phyloP scores from a whole-genome alignment of 2,888 invertebrate genomes.

The Tetramorium bicarinatum region DNA sequence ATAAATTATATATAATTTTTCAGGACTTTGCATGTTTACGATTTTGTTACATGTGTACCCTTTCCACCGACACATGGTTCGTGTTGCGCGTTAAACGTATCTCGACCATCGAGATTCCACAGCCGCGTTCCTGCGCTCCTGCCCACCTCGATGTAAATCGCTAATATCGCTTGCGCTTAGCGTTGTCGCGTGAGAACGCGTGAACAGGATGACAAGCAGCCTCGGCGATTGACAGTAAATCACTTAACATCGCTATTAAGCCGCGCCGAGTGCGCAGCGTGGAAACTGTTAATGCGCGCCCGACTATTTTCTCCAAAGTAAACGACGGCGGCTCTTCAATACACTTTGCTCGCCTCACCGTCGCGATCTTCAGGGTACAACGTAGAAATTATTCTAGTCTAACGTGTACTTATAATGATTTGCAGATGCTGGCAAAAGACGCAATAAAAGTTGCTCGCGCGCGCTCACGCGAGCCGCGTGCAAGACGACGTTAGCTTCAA shows the following conservation, averaged over 20 bases:
- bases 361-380: neutral
- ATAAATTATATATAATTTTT: too few relatives aligned
- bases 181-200: constrained; percentile 46
- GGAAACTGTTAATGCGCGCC: constrained; percentile 22
- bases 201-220: constrained; percentile 43
- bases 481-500: constrained; percentile 21
- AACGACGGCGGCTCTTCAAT: constrained; percentile 21
- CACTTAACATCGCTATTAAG: constrained; percentile 38
- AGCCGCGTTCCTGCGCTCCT: neutral
- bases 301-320: constrained; percentile 18
- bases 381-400: constrained; percentile 32
- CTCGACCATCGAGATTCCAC: neutral
- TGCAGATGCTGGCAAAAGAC: constrained; percentile 50
- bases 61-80: neutral
- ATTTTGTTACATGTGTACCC: too few relatives aligned
- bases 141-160: neutral
- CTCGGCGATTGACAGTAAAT: constrained; percentile 40
- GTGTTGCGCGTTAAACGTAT: neutral
- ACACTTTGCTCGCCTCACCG: neutral
- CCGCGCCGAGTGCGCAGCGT: neutral
- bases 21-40: too few relatives aligned
- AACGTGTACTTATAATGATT: constrained; percentile 40
- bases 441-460: constrained; percentile 26
- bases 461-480: constrained; percentile 4
- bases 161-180: constrained; percentile 30